These are phyloP conservation scores for Adela reaumurella DNA, from an alignment of 2,888 invertebrate species.

Conservation along the genomic window DNA sequence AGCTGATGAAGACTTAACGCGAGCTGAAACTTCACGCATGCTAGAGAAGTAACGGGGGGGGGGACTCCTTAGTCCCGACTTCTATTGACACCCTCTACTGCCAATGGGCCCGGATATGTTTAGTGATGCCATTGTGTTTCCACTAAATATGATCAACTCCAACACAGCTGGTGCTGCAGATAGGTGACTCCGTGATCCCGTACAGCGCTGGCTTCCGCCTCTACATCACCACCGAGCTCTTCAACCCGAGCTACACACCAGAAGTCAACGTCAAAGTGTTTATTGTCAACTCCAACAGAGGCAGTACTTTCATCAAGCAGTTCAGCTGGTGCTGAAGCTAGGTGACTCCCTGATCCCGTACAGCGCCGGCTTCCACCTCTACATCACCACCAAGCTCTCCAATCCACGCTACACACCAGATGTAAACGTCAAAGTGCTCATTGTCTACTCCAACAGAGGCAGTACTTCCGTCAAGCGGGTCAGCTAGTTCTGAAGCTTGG, in stretches of 20 bases:
- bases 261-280: constrained; percentile 85
- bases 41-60: too few species aligned
- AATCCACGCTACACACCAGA: constrained; percentile 91
- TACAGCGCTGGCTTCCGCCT: constrained; percentile 74
- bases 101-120: too few species aligned
- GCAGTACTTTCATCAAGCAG: constrained; percentile 77
- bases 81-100: too few species aligned
- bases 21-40: too few species aligned
- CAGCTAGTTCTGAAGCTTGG: constrained; percentile 77
- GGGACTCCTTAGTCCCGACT: too few species aligned
- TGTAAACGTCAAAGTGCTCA: constrained; percentile 78
- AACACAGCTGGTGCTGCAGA: constrained; percentile 70
- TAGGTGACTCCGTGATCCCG: constrained; percentile 83
- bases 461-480: constrained; percentile 77
- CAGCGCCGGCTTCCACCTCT: constrained; percentile 73
- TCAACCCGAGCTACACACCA: constrained; percentile 86
- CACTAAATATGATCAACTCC: neutral
- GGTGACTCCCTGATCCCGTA: constrained; percentile 84
- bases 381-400: constrained; percentile 82
- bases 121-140: too few species aligned
- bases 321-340: constrained; percentile 70
- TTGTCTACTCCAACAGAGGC: constrained; percentile 61
- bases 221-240: constrained; percentile 82
- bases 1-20: too few species aligned
- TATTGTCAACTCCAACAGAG: constrained; percentile 26